Conservation (phyloP, 2,888 invertebrate genomes). For the Punctoribates punctum region DNA sequence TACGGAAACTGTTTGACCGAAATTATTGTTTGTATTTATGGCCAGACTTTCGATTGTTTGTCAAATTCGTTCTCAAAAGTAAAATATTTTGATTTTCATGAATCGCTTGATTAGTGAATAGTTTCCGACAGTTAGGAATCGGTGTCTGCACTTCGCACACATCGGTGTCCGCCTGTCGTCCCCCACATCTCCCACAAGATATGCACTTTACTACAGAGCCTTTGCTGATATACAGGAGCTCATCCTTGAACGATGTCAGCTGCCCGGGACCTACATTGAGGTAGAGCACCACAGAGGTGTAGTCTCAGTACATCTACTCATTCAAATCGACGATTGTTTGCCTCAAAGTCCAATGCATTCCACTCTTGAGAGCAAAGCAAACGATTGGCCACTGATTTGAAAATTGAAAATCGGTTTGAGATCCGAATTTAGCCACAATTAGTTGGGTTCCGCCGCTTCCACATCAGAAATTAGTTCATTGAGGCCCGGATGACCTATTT, state of each 20-base stretch:
- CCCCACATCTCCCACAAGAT: too few relatives aligned
- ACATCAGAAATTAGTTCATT: constrained; percentile 14
- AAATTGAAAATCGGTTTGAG: not conserved
- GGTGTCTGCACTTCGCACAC: constrained; percentile 1
- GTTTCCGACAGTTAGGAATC: too few relatives aligned
- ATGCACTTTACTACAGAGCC: too few relatives aligned
- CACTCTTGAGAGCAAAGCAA: not conserved
- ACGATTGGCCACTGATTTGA: too few relatives aligned
- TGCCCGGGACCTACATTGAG: constrained; percentile 26
- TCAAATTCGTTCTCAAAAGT: not conserved
- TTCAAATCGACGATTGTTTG: not conserved
- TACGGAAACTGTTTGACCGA: not conserved
- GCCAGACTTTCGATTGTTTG: constrained; percentile 1
- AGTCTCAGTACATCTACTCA: not conserved
- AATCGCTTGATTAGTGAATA: too few relatives aligned
- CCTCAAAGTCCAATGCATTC: not conserved
- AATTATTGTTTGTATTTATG: constrained; percentile 2
- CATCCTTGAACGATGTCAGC: constrained; percentile 26
- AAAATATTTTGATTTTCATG: not conserved
- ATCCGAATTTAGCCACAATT: not conserved
- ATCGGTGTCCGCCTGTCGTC: constrained; percentile 5
- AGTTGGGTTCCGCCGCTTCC: not conserved
- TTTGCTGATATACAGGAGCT: not conserved
- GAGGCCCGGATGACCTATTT: constrained; percentile 24
- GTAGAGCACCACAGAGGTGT: not conserved